These are phyloP conservation scores for Strigops habroptila DNA, from an alignment of 2,113 vertebrate genomes.

Conservation along the genomic window DNA sequence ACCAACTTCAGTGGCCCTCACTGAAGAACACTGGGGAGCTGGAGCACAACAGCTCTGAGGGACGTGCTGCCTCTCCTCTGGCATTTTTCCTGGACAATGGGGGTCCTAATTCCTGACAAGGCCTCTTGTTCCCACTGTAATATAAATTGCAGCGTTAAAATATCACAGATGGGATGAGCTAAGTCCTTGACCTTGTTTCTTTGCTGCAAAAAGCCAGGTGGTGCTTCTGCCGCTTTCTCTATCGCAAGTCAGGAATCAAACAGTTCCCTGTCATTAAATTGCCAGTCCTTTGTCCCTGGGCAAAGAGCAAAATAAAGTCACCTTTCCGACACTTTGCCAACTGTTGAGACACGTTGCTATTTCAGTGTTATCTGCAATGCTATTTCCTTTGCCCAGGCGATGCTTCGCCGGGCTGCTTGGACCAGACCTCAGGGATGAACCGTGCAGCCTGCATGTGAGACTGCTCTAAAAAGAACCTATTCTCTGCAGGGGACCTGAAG, in stretches of 20 bases:
- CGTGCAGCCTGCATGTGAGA: not conserved
- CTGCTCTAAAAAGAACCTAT: not conserved
- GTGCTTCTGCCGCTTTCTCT: slow-evolving; percentile 3
- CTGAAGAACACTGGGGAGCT: not conserved
- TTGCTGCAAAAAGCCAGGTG: slow-evolving; percentile 46
- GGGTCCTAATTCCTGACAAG: not conserved
- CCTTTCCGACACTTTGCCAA: slow-evolving; percentile 41
- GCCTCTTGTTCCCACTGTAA: not conserved
- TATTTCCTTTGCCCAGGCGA: not conserved
- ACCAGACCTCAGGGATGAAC: not conserved
- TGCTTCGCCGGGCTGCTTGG: not conserved
- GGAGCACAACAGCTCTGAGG: not conserved
- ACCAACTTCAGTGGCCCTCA: accelerated
- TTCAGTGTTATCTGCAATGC: not conserved
- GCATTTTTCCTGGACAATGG: accelerated
- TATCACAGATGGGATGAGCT: slow-evolving; percentile 37
- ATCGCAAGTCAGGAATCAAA: slow-evolving; percentile 24
- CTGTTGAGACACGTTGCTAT: not conserved
- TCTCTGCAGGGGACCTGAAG: not conserved
- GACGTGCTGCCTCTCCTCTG: not conserved
- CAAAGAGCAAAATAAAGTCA: slow-evolving; percentile 38
- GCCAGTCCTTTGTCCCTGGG: slow-evolving; percentile 43
- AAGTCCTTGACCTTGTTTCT: slow-evolving; percentile 58
- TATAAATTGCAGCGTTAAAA: not conserved
- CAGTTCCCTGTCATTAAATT: not conserved